phyloP scores from a whole-genome alignment of 2,797 vertebrate genomes.

The Coluber constrictor region DNA sequence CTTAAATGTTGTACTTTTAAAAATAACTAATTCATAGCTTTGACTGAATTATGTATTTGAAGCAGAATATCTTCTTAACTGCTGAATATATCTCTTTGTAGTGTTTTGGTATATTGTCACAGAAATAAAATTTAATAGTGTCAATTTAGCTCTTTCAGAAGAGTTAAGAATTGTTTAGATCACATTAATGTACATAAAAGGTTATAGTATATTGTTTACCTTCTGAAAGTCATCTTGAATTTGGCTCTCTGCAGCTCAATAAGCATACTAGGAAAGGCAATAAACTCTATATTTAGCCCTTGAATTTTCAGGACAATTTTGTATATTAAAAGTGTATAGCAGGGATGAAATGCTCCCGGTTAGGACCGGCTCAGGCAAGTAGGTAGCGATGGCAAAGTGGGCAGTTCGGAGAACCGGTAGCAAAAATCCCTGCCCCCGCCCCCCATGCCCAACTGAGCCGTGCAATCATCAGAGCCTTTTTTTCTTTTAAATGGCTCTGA shows the following conservation, averaged over 20 bases:
- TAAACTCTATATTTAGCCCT: not conserved
- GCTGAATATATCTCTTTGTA: not conserved
- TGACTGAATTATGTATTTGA: not conserved
- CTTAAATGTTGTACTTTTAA: not conserved
- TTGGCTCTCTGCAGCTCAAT: not conserved
- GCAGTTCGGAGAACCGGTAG: no score
- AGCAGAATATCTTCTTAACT: not conserved
- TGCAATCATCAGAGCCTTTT: no score
- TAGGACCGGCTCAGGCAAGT: no score
- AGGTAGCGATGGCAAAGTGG: no score
- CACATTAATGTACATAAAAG: not conserved
- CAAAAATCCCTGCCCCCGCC: no score
- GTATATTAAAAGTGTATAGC: not conserved
- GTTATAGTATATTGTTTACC: not conserved
- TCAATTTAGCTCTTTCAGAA: not conserved
- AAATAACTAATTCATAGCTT: not conserved
- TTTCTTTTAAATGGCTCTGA: no score
- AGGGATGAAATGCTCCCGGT: no score
- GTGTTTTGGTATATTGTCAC: not conserved
- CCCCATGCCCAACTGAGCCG: no score
- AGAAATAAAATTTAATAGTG: not conserved
- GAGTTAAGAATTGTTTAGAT: not conserved
- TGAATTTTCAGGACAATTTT: not conserved
- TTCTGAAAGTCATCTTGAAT: not conserved
- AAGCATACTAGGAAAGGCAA: not conserved